These are phyloP conservation scores for Drosophila villosipedis DNA, from an alignment of 2,888 invertebrate species.

Conservation along the genomic window DNA sequence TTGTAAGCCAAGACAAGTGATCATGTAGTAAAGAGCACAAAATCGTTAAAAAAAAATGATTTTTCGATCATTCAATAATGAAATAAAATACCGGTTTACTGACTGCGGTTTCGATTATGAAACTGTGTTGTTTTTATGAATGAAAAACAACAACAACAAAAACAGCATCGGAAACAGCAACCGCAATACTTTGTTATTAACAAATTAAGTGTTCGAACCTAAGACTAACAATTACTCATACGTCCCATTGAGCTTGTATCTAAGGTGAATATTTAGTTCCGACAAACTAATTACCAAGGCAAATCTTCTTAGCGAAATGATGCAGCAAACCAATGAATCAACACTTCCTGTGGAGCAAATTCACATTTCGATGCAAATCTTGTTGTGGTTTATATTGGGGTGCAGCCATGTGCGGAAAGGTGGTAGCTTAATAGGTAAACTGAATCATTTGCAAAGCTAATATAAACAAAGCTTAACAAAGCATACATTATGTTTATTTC, in stretches of 20 bases:
- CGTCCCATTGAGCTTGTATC: constrained; percentile 39
- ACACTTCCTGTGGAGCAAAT: constrained; percentile 41
- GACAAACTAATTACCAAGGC: constrained; percentile 51
- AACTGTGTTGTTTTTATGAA: constrained; percentile 68
- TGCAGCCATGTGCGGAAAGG: constrained; percentile 33
- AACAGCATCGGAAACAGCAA: background rate
- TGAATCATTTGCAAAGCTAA: constrained; percentile 47
- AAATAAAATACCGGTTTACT: constrained; percentile 52
- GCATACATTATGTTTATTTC: constrained; percentile 45
- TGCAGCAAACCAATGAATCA: constrained; percentile 47
- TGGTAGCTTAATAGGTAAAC: constrained; percentile 45
- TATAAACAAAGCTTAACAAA: constrained; percentile 31
- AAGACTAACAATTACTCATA: constrained; percentile 64
- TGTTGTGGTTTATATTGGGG: constrained; percentile 24
- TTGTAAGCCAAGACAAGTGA: constrained; percentile 71
- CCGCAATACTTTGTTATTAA: constrained; percentile 26
- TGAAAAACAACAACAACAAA: constrained; percentile 41
- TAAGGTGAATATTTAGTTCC: constrained; percentile 41
- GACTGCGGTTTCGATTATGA: constrained; percentile 59
- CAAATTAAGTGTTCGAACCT: constrained; percentile 31
- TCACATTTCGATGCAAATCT: constrained; percentile 20
- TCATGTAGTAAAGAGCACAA: constrained; percentile 68
- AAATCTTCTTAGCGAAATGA: constrained; percentile 23
- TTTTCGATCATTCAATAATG: constrained; percentile 70
- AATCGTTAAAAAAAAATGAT: constrained; percentile 75